phyloP scores from a whole-genome alignment of 2,888 invertebrate species.

The Coremacera marginata region DNA sequence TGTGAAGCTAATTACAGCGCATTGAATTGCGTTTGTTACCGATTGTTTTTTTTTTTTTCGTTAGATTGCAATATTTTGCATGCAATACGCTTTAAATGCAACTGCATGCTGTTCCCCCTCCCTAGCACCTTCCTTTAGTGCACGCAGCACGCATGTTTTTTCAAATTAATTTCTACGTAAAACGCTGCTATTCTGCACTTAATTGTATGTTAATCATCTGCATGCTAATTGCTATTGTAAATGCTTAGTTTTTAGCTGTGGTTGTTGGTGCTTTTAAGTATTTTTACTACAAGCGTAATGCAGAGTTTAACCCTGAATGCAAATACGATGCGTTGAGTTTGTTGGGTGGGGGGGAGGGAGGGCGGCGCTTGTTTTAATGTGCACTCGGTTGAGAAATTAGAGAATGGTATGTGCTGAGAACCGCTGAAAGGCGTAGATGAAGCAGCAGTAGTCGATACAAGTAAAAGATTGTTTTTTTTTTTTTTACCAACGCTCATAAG shows the following conservation, averaged over 20 bases:
- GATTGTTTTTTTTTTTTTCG: not conserved
- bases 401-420: slow-evolving; percentile 5
- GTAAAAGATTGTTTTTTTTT: no score
- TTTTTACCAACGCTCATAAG: no score
- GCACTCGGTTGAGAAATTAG: slow-evolving; percentile 43
- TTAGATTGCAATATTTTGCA: slow-evolving; percentile 3
- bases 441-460: not conserved
- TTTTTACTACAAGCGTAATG: slow-evolving; percentile 15
- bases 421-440: not conserved
- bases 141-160: not conserved
- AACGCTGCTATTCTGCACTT: slow-evolving; percentile 33
- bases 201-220: slow-evolving; percentile 46
- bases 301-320: slow-evolving; percentile 45
- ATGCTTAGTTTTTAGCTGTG: slow-evolving; percentile 35
- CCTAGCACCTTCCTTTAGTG: not conserved
- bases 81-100: not conserved
- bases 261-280: slow-evolving; percentile 31
- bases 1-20: no score
- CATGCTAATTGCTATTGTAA: slow-evolving; percentile 41
- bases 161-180: slow-evolving; percentile 32
- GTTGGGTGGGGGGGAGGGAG: no score
- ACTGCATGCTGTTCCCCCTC: not conserved
- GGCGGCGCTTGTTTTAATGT: slow-evolving; percentile 15
- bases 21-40: no score
- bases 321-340: slow-evolving; percentile 30